Percentiles rank a stretch among this genome's conserved stretches.
These are phyloP conservation scores for Phrynocephalus versicolor DNA, from an alignment of 2,113 vertebrate species.

Conservation along the genomic window DNA sequence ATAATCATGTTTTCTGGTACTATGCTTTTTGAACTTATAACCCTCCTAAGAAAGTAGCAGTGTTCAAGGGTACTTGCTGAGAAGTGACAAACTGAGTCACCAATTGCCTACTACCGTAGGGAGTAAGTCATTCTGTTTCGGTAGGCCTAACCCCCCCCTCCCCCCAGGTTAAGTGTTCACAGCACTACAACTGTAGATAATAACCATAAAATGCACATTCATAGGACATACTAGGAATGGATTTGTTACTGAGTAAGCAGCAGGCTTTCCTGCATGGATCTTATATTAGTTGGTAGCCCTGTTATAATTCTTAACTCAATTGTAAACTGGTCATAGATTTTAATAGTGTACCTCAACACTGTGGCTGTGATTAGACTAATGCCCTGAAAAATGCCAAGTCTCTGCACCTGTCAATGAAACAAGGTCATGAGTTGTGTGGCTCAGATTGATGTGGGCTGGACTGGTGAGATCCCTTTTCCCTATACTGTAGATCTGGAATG, in stretches of 20 bases:
- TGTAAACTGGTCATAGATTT: neutral
- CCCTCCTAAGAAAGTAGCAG: neutral
- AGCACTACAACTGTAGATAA: neutral
- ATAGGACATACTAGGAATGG: neutral
- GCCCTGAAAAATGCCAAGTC: neutral
- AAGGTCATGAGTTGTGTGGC: too few species aligned
- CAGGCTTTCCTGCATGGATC: neutral
- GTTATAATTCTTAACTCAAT: neutral
- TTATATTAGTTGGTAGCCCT: neutral
- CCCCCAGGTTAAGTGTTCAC: neutral
- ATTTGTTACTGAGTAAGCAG: neutral
- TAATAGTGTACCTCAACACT: neutral
- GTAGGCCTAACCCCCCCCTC: neutral
- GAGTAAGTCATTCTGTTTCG: too few species aligned
- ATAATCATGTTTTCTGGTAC: neutral
- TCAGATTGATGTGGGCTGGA: too few species aligned
- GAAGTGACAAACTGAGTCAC: neutral
- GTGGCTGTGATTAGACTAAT: neutral
- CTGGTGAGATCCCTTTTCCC: too few species aligned
- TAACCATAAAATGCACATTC: neutral
- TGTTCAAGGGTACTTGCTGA: neutral
- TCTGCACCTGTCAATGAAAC: neutral
- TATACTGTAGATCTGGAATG: too few species aligned
- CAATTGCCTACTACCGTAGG: too few species aligned
- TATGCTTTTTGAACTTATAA: neutral